Evolutionary conservation across 2,888 invertebrate genomes (phyloP), one percentile per base, ranked within the genome.

Genomic region (Cephus sareptanus): DNA sequence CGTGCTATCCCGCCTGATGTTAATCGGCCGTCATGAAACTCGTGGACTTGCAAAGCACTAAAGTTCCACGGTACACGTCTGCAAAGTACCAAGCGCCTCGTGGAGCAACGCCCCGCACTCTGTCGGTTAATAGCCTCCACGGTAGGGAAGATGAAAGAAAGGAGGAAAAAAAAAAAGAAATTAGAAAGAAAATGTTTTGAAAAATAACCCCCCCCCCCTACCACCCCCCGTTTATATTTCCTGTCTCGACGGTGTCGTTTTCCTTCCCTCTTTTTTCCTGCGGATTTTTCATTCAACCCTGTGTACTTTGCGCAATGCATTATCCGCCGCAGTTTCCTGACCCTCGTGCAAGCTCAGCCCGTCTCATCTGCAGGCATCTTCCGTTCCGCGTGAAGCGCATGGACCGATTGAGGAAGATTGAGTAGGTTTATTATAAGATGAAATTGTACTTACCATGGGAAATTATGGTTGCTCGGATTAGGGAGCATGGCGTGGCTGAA

Each of bases 1-100:
- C 75, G 75, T 68, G 37, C 75, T 68, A 23, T 56, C 75, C 56
- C 75, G 78, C 77, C 78, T 78, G 81, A 79, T 77, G 79, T 80
- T 81, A 80, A 81, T 81, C 80, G 81, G 78, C 76, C 77, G 74
- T 75, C 74, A 76, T 78, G 78, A 77, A 81, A 56, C 56, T 56
- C 56, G 76, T 74, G 71, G 40, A 80, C 75, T 78, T 77, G 70
- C 78, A 80, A 81, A 81, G 81, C 77, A 75, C 80, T 56, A 56
- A 56, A 56, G 56, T 56, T 56, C 56, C 56, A 77, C 77, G 73
- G 75, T 77, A 75, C 73, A 77, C 56, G 56, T 56, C 56, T 56
- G 56, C 56, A 9, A 56, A 56, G 56, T 56, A 56, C 56, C 56
- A 23, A 2, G 56, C 23, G 23, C 56, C 56, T 56, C 56, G 23